Conservation (phyloP, 2,888 invertebrate species). For the Leptopilina myrica region DNA sequence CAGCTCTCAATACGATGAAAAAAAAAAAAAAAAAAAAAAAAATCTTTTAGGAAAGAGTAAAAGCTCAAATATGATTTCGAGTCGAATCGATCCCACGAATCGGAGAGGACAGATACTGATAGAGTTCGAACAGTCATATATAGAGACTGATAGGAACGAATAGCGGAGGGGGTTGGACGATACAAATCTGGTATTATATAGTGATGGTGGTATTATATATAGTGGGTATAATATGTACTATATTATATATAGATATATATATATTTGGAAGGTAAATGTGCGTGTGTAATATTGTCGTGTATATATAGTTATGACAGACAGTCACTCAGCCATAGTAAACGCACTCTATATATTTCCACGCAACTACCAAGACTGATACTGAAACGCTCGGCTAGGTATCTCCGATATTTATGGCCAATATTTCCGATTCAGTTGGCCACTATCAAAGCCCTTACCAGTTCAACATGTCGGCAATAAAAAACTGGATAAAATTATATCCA, state of each 20-base stretch:
- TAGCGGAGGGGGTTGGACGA: not conserved
- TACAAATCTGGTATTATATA: too few relatives aligned
- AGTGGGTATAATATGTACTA: not conserved
- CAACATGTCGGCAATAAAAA: conserved; percentile 75
- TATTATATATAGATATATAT: too few relatives aligned
- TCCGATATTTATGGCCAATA: conserved; percentile 77
- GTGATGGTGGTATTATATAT: too few relatives aligned
- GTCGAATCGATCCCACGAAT: conserved; percentile 30
- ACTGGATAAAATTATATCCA: conserved; percentile 76
- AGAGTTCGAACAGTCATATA: not conserved
- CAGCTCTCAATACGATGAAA: conserved; percentile 18
- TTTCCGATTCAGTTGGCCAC: conserved; percentile 76
- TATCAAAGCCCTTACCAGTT: conserved; percentile 75
- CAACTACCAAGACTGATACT: conserved; percentile 43
- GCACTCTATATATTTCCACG: conserved; percentile 11
- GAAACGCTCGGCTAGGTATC: conserved; percentile 66
- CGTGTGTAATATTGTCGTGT: conserved; percentile 48
- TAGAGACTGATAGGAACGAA: conserved; percentile 30
- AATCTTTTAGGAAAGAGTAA: conserved; percentile 24
- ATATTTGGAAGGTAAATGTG: conserved; percentile 22
- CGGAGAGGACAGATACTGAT: conserved; percentile 39
- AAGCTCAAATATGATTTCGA: conserved; percentile 40
- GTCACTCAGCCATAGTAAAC: not conserved
- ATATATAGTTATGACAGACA: conserved; percentile 10
- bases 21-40: conserved; percentile 14